A percentile compares a stretch with the other conserved stretches of the same genome.
Evolutionary conservation across 2,888 invertebrate genomes (phyloP).

Genomic region (Volucella inflata): DNA sequence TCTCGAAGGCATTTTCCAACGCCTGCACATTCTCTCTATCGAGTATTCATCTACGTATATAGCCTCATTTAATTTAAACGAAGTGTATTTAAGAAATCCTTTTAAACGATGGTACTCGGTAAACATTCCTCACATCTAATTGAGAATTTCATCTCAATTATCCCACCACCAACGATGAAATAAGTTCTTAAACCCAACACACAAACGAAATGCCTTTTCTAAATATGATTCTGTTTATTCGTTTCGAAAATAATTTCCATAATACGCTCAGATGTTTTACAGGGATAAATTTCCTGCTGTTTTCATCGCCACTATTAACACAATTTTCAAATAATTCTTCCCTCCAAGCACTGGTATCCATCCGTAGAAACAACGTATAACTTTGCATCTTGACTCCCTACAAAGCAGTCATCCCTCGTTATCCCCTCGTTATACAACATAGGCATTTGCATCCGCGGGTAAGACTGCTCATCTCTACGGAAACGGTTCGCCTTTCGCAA

Average conservation of each 20-base stretch:
- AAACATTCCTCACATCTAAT: conserved; percentile 20
- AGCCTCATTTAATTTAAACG: no score
- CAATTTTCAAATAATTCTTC: conserved; percentile 42
- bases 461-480: background rate
- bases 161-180: background rate
- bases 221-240: conserved; percentile 17
- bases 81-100: no score
- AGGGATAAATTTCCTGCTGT: conserved; percentile 35
- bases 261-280: conserved; percentile 14
- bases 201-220: background rate
- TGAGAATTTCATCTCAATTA: conserved; percentile 27
- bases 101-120: background rate
- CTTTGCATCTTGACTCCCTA: no score
- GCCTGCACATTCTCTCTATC: no score
- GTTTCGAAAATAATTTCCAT: conserved; percentile 27
- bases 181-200: background rate
- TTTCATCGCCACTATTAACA: conserved; percentile 48
- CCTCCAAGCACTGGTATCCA: background rate
- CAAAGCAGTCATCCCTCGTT: no score
- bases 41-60: no score
- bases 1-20: no score
- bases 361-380: no score
- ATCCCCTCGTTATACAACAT: background rate
- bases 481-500: conserved; percentile 27
- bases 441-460: background rate